phyloP scores from a whole-genome alignment of 2,797 vertebrate species.

The Pseudomugil tenellus region DNA sequence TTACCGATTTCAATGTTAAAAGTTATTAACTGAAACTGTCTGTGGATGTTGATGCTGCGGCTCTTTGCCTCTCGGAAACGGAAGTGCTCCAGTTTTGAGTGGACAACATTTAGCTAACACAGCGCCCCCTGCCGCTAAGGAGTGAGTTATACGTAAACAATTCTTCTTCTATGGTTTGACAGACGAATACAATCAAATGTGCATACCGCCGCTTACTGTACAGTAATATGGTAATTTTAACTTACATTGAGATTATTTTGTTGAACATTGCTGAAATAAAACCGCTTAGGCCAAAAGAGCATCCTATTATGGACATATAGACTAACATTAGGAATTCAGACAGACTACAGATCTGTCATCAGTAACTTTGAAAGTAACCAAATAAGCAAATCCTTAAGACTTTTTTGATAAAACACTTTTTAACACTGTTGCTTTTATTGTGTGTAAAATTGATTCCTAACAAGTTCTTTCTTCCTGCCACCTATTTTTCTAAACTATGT shows the following conservation, averaged over 20 bases:
- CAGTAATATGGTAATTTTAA: not conserved
- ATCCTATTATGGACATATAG: not conserved
- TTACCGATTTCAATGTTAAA: constrained; percentile 47
- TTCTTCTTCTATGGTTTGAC: not conserved
- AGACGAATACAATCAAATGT: not conserved
- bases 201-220: not conserved
- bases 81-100: constrained; percentile 26
- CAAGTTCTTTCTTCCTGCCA: not conserved
- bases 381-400: not conserved
- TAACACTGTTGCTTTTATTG: not conserved
- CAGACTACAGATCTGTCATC: not conserved
- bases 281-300: not conserved
- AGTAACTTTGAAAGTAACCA: not conserved
- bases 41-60: constrained; percentile 76
- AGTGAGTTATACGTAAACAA: not conserved
- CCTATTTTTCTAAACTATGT: not conserved
- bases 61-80: constrained; percentile 71
- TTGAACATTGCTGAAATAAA: not conserved
- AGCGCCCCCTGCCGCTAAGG: constrained; percentile 53
- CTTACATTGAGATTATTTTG: not conserved
- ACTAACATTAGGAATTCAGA: not conserved
- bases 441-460: not conserved
- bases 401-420: not conserved
- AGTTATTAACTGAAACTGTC: constrained; percentile 30
- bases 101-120: not conserved